phyloP scores from a whole-genome alignment of 2,797 vertebrate genomes.

The Leuciscus waleckii region DNA sequence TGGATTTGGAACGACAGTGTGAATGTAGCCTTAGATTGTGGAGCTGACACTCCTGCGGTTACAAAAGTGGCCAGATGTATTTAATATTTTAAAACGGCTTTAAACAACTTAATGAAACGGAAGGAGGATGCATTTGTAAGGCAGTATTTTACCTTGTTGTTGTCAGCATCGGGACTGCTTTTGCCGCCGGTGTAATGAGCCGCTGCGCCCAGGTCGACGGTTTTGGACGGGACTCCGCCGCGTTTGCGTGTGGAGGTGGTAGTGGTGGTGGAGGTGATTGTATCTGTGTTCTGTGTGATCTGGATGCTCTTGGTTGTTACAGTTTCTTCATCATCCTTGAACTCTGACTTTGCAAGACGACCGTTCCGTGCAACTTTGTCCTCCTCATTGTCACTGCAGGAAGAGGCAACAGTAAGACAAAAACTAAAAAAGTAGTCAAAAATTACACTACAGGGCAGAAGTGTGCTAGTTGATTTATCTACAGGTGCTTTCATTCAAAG shows the following conservation, averaged over 20 bases:
- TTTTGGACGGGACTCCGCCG: slow-evolving; percentile 88
- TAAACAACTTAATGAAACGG: not conserved
- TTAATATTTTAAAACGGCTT: not conserved
- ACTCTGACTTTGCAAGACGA: slow-evolving; percentile 85
- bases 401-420: not conserved
- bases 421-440: not conserved
- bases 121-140: not conserved
- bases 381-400: slow-evolving; percentile 90
- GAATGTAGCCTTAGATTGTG: not conserved
- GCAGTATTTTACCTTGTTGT: slow-evolving; percentile 65
- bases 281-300: slow-evolving; percentile 91
- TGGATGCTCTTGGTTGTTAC: slow-evolving; percentile 94
- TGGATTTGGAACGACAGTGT: not conserved
- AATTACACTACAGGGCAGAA: not conserved
- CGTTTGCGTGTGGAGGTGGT: slow-evolving; percentile 86
- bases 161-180: slow-evolving; percentile 81
- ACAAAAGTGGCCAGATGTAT: not conserved
- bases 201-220: slow-evolving; percentile 95
- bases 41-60: not conserved
- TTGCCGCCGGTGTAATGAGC: slow-evolving; percentile 95
- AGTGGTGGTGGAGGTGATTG: slow-evolving; percentile 81
- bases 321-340: slow-evolving; percentile 95
- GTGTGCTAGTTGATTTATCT: not conserved
- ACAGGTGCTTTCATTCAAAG: not conserved
- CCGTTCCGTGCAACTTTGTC: slow-evolving; percentile 84